Percentiles rank a stretch among this genome's conserved stretches.
These are phyloP conservation scores for Drosophila pseudotakahashii DNA, from an alignment of 2,888 invertebrate genomes.

Conservation along the genomic window DNA sequence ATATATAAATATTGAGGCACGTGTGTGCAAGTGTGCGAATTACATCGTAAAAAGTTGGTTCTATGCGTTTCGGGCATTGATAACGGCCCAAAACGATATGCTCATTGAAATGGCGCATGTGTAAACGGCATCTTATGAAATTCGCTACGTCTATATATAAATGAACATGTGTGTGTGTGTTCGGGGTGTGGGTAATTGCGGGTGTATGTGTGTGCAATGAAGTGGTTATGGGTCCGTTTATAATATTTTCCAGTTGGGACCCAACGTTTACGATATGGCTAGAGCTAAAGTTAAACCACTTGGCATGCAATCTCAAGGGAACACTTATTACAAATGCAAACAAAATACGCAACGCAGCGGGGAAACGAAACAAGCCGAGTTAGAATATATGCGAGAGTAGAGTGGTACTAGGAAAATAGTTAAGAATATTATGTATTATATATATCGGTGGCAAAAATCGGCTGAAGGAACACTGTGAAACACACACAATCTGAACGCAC, in stretches of 20 bases:
- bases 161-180: background rate
- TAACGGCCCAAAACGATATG: conserved; percentile 71
- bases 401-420: conserved; percentile 14
- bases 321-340: conserved; percentile 37
- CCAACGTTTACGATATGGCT: conserved; percentile 30
- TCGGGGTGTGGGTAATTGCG: conserved; percentile 24
- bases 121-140: conserved; percentile 70
- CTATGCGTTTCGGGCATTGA: conserved; percentile 75
- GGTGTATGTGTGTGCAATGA: conserved; percentile 55
- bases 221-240: conserved; percentile 63
- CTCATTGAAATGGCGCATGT: conserved; percentile 61
- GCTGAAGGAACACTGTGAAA: conserved; percentile 4
- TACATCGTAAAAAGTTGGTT: conserved; percentile 74
- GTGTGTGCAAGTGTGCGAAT: conserved; percentile 62
- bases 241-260: conserved; percentile 47
- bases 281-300: conserved; percentile 42
- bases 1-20: background rate
- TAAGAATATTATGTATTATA: conserved; percentile 3
- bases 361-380: conserved; percentile 28
- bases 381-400: background rate
- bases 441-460: conserved; percentile 14
- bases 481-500: conserved; percentile 63
- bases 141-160: conserved; percentile 15
- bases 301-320: conserved; percentile 33
- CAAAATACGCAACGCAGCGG: conserved; percentile 36